Conservation (phyloP, 2,113 vertebrate species). For the Loxodonta africana region DNA sequence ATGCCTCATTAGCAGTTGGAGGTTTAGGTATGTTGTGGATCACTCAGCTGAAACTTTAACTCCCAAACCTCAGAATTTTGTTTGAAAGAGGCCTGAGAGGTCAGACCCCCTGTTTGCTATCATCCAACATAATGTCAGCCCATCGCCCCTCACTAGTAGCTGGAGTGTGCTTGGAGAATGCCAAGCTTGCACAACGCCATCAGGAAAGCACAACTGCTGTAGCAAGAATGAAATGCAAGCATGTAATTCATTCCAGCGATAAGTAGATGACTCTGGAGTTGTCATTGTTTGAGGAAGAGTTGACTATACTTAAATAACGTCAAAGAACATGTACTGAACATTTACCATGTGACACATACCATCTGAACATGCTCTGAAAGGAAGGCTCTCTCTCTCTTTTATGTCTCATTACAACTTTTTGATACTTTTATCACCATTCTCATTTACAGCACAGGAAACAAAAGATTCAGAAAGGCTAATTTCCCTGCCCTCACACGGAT, state of each 20-base stretch:
- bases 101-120: background rate
- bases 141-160: background rate
- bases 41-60: background rate
- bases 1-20: background rate
- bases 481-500: background rate
- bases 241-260: background rate
- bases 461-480: background rate
- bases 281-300: background rate
- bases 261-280: too few relatives aligned
- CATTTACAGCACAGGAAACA: background rate
- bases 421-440: background rate
- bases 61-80: background rate
- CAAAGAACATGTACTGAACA: background rate
- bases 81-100: background rate
- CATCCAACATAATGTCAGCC: fast-evolving
- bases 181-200: too few relatives aligned
- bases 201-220: background rate
- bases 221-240: background rate
- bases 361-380: background rate
- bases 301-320: background rate
- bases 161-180: background rate
- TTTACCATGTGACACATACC: background rate
- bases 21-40: background rate
- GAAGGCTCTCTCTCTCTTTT: background rate
- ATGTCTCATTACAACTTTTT: background rate